A percentile compares a stretch with the other conserved stretches of the same genome.
phyloP scores from a whole-genome alignment of 2,888 invertebrate genomes.

The Caenorhabditis drosophilae region DNA sequence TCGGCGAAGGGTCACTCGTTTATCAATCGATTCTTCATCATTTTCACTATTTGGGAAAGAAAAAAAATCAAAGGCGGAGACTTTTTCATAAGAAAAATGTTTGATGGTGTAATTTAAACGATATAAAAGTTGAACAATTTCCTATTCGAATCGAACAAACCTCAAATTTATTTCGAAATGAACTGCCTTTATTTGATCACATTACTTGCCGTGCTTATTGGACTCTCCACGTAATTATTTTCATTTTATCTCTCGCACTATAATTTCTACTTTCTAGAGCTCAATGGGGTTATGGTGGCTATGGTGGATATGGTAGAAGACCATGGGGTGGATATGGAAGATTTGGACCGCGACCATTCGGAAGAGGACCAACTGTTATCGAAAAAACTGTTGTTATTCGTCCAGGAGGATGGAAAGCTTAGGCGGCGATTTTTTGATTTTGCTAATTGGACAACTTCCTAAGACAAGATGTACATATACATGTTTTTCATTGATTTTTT shows the following conservation, averaged over 20 bases:
- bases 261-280: constrained; percentile 12
- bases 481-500: too few relatives aligned
- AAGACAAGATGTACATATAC: too few relatives aligned
- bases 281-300: constrained; percentile 28
- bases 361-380: constrained; percentile 34
- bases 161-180: too few relatives aligned
- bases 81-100: not conserved
- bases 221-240: constrained; percentile 20
- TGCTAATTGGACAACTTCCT: too few relatives aligned
- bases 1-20: too few relatives aligned
- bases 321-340: constrained; percentile 15
- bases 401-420: constrained; percentile 13
- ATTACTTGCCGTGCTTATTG: constrained; percentile 15
- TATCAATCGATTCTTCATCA: too few relatives aligned
- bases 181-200: too few relatives aligned
- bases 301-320: constrained; percentile 13
- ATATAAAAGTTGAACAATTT: too few relatives aligned
- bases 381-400: constrained; percentile 42
- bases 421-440: too few relatives aligned
- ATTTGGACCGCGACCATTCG: constrained; percentile 32
- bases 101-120: not conserved
- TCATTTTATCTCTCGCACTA: not conserved
- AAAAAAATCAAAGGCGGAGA: too few relatives aligned
- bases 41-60: too few relatives aligned
- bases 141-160: too few relatives aligned